phyloP scores from a whole-genome alignment of 2,113 vertebrate genomes.

The Scortum barcoo region DNA sequence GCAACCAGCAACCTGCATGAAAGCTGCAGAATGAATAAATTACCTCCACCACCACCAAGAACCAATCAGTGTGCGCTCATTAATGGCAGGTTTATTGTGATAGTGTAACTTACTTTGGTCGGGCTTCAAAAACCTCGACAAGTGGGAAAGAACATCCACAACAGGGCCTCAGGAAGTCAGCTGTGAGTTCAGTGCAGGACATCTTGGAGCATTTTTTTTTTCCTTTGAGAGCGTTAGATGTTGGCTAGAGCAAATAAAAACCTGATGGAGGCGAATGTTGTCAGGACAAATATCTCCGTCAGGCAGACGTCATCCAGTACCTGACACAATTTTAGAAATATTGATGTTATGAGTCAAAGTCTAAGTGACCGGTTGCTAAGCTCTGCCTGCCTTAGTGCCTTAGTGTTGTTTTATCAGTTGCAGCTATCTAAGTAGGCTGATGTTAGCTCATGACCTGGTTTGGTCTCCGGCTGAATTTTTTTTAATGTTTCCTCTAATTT shows the following conservation, averaged over 20 bases:
- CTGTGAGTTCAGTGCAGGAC: slow-evolving; percentile 14
- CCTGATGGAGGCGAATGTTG: not conserved
- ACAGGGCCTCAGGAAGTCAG: not conserved
- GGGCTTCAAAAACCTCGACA: slow-evolving; percentile 30
- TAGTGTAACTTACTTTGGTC: slow-evolving; percentile 37
- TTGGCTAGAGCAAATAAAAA: slow-evolving; percentile 5
- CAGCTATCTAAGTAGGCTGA: not conserved
- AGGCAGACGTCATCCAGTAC: not conserved
- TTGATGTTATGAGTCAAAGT: not conserved
- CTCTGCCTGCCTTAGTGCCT: no score
- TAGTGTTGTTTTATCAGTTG: not conserved
- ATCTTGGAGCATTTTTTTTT: not conserved
- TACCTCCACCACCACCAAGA: slow-evolving; percentile 26
- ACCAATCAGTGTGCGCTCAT: slow-evolving; percentile 26
- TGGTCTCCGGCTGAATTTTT: not conserved
- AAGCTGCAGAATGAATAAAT: slow-evolving; percentile 55
- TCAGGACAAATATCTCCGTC: not conserved
- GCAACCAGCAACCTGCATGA: slow-evolving; percentile 61
- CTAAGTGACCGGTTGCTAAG: not conserved
- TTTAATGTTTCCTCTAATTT: not conserved
- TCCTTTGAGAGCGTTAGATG: not conserved
- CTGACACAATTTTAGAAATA: not conserved
- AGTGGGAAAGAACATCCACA: not conserved
- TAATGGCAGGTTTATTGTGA: slow-evolving; percentile 39
- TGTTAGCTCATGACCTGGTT: not conserved